phyloP scores from a whole-genome alignment of 2,888 invertebrate genomes.

The Bombylius major region DNA sequence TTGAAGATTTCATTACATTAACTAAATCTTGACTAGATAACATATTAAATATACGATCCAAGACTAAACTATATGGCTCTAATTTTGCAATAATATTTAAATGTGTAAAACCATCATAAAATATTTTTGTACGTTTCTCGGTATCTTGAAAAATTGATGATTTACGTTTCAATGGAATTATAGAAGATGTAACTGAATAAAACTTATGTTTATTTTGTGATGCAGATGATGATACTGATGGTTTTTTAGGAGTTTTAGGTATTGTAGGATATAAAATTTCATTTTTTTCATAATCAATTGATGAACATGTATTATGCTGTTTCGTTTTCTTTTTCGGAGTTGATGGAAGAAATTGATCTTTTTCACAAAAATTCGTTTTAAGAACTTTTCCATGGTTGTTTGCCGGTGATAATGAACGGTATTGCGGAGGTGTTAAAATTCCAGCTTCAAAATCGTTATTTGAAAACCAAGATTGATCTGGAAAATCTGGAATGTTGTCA shows the following conservation, averaged over 20 bases:
- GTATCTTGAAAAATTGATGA: background rate
- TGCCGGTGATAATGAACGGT: background rate
- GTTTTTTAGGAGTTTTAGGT: constrained; percentile 10
- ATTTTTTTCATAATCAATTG: constrained; percentile 6
- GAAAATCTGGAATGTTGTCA: background rate
- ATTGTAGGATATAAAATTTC: constrained; percentile 13
- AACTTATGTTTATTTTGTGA: too few species aligned
- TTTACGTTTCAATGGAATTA: background rate
- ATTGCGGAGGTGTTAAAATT: background rate
- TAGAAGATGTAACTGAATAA: background rate
- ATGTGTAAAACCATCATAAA: constrained; percentile 8
- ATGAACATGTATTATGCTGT: background rate
- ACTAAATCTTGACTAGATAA: constrained; percentile 9
- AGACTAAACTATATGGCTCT: constrained; percentile 6
- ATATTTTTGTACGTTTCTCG: background rate
- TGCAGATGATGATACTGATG: background rate
- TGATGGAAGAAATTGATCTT: background rate
- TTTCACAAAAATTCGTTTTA: background rate
- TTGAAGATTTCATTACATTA: constrained; percentile 6
- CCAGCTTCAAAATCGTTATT: background rate
- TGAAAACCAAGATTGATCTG: background rate
- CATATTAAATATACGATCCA: constrained; percentile 9
- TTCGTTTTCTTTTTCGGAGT: constrained; percentile 10
- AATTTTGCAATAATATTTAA: constrained; percentile 12
- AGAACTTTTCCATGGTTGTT: background rate